Evolutionary conservation across 2,888 invertebrate species (phyloP), one percentile per base, ranked within the genome.

Genomic region (Esperia sulphurella): DNA sequence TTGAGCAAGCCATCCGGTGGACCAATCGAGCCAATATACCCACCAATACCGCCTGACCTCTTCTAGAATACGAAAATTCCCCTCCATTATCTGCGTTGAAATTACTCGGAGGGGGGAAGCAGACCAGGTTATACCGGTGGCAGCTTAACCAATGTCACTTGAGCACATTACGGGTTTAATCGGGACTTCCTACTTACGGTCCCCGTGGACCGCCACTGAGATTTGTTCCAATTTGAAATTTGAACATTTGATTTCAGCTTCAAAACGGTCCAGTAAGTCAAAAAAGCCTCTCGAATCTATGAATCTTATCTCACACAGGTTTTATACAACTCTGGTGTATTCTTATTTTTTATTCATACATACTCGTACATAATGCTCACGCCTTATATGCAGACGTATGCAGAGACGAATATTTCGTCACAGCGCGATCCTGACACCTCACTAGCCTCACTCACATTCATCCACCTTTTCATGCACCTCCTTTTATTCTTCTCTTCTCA

Each of bases 101-200:
- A 28, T 31, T 47, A 54, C 41, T 52, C 48, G 49, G 55, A 54
- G 63, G 58, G 68, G 66, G 58, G 57, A 51, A 58, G 69, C 49
- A 57, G 80, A 59, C 73, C 83, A 63, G 49, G 48, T 48, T 58
- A 55, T n/a, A 55, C 46, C 65, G 78, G 83, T 61, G 54, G 66
- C 62, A 55, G 63, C 65, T 71, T 70, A 70, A 70, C 78, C 39
- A 70, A 79, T 77, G 75, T 79, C 84, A 86, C 86, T 87, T 87
- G 85, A 88, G 86, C 85, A 68, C 75, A 87, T 87, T 87, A 86
- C 71, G 72, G 66, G 68, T 73, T 41, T 78, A 88, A 87, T 86
- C 78, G 86, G 85, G 75, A 88, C 86, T 86, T 88, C 87, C 87
- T 88, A 85, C 85, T 87, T 88, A 87, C 68, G 62, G 61, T 63